phyloP scores from a whole-genome alignment of 2,113 vertebrate genomes.

The Gorsachius goisagi region DNA sequence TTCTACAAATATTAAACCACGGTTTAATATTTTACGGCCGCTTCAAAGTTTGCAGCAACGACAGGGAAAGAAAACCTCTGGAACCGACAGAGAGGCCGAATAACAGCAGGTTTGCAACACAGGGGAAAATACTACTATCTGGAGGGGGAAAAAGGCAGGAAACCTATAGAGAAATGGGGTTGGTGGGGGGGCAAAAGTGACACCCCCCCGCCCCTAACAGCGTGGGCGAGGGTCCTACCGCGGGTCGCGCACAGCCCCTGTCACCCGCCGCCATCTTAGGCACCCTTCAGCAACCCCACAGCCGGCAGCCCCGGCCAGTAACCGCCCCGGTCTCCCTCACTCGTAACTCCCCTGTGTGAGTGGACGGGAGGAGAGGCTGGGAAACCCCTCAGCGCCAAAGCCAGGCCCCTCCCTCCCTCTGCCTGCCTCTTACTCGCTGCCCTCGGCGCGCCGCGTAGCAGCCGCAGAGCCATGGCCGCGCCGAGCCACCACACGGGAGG shows the following conservation, averaged over 20 bases:
- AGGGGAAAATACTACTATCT: fast-evolving
- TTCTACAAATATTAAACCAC: neutral
- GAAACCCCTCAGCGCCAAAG: neutral
- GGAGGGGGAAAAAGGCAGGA: fast-evolving
- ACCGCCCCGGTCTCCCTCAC: neutral
- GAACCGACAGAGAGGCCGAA: fast-evolving
- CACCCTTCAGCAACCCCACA: neutral
- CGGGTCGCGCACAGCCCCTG: fast-evolving
- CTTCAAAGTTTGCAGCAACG: fast-evolving
- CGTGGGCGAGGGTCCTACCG: fast-evolving
- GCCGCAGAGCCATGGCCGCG: neutral
- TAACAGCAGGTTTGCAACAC: fast-evolving
- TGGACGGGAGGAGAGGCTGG: neutral
- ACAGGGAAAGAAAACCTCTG: neutral
- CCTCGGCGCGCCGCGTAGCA: neutral
- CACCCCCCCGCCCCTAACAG: fast-evolving
- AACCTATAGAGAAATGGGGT: fast-evolving
- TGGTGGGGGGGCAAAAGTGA: fast-evolving
- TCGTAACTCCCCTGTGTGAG: neutral
- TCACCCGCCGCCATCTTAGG: neutral
- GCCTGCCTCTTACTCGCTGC: neutral
- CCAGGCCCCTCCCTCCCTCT: neutral
- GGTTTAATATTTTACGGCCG: neutral
- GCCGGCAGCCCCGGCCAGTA: fast-evolving
- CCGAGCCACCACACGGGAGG: fast-evolving